Evolutionary conservation across 2,888 invertebrate species (phyloP), one percentile per base, ranked within the genome.

Genomic region (Lasioglossum marginatum): DNA sequence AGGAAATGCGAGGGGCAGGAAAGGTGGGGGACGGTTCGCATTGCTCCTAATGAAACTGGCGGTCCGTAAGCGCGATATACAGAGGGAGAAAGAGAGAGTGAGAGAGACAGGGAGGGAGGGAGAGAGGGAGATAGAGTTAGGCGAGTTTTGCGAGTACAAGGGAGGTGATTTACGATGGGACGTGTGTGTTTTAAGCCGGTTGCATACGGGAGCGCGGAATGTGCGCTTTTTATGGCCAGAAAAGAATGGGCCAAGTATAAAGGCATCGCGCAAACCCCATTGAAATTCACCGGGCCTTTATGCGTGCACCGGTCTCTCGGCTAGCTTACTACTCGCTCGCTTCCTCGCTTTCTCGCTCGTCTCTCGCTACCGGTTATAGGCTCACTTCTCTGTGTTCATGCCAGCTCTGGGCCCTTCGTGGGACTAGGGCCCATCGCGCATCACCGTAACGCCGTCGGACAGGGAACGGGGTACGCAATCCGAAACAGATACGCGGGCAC

Each of bases 221-320:
- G 93, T 91, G 92, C 92, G 91, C 89, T 93, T 93, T 93, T 93
- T 93, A 93, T 91, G 92, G 87, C 88, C 88, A 68, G 89, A 89
- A 91, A 91, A 93, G 92, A 93, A 93, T 92, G 91, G 91, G 86
- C 88, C 83, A 91, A 91, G 88, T 89, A 91, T 91, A 93, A 91
- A 93, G 91, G 92, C 92, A 92, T 92, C 92, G 88, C 88, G 73
- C 57, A 60, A 73, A 52, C 73, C 70, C 83, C 90, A 93, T 93
- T 93, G 93, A 93, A 93, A 93, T 93, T 93, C 92, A 91, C 83
- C 88, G 90, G 48, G 89, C 90, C 88, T 92, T 92, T 92, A 92
- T 93, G 88, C 88, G 85, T 83, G 84, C 88, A 86, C 88, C 31
- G 60, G 60, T 60, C 60, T 60, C 60, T 60, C 23, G 52, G 52